Conservation (phyloP, 2,797 vertebrate species). For the Nasua narica region DNA sequence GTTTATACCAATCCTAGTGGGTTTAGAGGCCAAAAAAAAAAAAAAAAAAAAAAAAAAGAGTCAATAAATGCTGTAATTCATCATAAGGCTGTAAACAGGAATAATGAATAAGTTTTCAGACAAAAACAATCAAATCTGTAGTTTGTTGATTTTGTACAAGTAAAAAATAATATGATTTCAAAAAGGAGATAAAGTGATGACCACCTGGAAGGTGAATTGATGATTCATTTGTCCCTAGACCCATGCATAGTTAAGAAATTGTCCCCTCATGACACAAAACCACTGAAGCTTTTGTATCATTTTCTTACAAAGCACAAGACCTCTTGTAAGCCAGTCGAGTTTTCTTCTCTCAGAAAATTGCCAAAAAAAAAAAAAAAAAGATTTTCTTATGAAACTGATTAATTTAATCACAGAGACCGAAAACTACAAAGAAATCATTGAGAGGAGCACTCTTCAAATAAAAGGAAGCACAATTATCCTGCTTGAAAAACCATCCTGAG, state of each 20-base stretch:
- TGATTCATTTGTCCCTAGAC: not conserved
- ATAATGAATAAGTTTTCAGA: not conserved
- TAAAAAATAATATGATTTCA: not conserved
- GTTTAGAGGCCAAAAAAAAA: not conserved
- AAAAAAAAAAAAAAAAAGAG: not conserved
- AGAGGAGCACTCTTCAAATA: not conserved
- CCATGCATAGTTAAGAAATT: not conserved
- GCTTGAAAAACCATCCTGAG: not conserved
- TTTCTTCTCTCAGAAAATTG: not conserved
- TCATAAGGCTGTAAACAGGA: not conserved
- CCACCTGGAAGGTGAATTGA: not conserved
- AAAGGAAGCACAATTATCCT: not conserved
- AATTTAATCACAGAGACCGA: not conserved
- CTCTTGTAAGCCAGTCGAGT: not conserved
- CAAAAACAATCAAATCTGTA: not conserved
- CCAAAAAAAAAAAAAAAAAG: not conserved
- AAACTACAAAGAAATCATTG: not conserved
- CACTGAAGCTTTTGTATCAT: not conserved
- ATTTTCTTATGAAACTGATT: not conserved
- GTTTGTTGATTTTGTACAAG: not conserved
- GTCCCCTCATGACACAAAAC: not conserved
- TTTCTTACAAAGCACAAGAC: not conserved
- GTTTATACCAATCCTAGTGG: not conserved
- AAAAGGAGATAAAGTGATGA: not conserved
- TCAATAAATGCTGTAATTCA: not conserved